Evolutionary conservation across 2,113 vertebrate species (phyloP), one percentile per base, ranked within the genome.

Genomic region (Perca fluviatilis): DNA sequence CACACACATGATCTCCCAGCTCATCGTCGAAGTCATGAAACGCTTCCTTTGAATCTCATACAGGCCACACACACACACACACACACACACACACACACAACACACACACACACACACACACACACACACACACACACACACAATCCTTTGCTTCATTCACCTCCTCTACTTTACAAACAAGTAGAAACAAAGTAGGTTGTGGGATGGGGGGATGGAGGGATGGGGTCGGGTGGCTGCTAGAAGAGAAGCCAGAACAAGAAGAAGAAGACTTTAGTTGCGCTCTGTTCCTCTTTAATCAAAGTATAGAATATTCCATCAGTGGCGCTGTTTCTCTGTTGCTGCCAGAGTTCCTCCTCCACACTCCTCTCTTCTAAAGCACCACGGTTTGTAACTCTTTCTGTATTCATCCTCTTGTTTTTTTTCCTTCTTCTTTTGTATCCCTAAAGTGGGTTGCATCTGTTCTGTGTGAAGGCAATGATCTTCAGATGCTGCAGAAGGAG

Each of bases 211-310:
- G 27, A 27, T 27, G 27, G 27, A 2, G 50, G 66, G 47, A 65
- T 70, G 54, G 40, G 19, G 64, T n/a, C n/a, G 82, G 68, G 61
- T 18, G 49, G 33, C 43, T 82, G 46, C 43, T 36, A 12, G 49
- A 64, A 80, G 58, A 69, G 81, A 84, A 47, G 33, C 27, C 62
- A 72, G 51, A 77, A 72, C 19, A 71, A 84, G 74, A 62, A 74
- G 70, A 74, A 21, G 25, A 77, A 46, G 78, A 73, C 18, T 14
- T 33, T 50, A 43, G 11, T 76, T 50, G 43, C 50, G 63, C 81
- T 86, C 63, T 86, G 79, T 77, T 89, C 64, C 2, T 64, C 36
- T 85, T 85, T 90, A 89, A 92, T 93, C 89, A 87, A 85, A 88
- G 75, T 72, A 23, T 8, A 56, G 76, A 87, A 79, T 87, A 87